These are phyloP conservation scores for Torymus texanus DNA, from an alignment of 2,888 invertebrate genomes.

Conservation along the genomic window DNA sequence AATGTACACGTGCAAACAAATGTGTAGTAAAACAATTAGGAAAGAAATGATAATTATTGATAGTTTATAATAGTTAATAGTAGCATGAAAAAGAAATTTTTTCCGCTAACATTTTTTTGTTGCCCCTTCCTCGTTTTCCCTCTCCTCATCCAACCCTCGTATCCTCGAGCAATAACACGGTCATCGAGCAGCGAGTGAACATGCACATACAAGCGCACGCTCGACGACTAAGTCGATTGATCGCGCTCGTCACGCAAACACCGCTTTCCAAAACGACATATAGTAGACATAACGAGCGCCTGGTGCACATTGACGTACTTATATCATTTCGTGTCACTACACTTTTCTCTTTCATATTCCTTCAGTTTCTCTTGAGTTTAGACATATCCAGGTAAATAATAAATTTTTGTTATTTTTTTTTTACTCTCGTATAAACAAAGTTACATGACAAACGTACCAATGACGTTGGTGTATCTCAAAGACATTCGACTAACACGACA, in stretches of 20 bases:
- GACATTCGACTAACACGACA: slow-evolving; percentile 38
- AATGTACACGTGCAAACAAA: slow-evolving; percentile 69
- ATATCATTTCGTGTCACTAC: slow-evolving; percentile 25
- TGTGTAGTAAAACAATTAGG: slow-evolving; percentile 60
- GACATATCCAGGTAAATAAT: slow-evolving; percentile 35
- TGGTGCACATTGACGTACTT: slow-evolving; percentile 25
- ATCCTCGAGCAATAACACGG: no score
- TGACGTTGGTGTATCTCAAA: slow-evolving; percentile 34
- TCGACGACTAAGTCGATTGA: slow-evolving; percentile 4
- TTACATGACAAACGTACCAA: slow-evolving; percentile 30
- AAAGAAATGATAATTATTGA: slow-evolving; percentile 55
- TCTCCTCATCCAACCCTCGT: no score
- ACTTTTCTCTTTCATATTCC: not conserved
- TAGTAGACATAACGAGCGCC: slow-evolving; percentile 14
- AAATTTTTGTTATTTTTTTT: slow-evolving; percentile 20
- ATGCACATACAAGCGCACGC: no score
- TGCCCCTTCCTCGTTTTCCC: slow-evolving; percentile 32
- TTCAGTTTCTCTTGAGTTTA: slow-evolving; percentile 11
- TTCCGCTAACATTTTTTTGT: slow-evolving; percentile 49
- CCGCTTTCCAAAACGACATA: slow-evolving; percentile 1
- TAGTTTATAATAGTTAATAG: slow-evolving; percentile 38
- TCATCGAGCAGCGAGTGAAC: no score
- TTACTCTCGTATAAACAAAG: slow-evolving; percentile 36
- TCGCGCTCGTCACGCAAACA: not conserved
- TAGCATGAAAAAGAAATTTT: slow-evolving; percentile 49